Evolutionary conservation across 2,888 invertebrate genomes (phyloP).

Genomic region (Drosophila histrio): DNA sequence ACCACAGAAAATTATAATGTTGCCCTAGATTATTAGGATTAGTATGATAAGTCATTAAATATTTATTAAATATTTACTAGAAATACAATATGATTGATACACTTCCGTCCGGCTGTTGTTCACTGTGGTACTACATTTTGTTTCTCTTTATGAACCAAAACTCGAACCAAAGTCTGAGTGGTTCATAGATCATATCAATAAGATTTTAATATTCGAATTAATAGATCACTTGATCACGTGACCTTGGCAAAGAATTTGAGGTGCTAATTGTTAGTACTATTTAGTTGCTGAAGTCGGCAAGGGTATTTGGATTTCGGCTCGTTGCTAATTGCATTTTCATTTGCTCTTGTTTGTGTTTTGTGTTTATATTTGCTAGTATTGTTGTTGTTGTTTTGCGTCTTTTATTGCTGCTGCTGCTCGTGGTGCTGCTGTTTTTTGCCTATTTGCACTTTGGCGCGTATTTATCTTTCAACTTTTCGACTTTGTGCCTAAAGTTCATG

Average conservation of each 20-base stretch:
- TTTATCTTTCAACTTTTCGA: slow-evolving; percentile 73
- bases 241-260: background rate
- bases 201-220: background rate
- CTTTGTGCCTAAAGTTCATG: slow-evolving; percentile 69
- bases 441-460: slow-evolving; percentile 66
- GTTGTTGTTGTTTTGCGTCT: slow-evolving; percentile 31
- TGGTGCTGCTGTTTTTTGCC: slow-evolving; percentile 43
- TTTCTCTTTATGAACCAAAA: background rate
- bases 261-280: slow-evolving; percentile 29
- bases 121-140: too few relatives aligned
- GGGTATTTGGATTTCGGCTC: slow-evolving; percentile 14
- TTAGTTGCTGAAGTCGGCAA: background rate
- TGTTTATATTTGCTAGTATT: slow-evolving; percentile 39
- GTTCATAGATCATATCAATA: too few relatives aligned
- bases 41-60: slow-evolving; percentile 7
- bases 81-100: background rate
- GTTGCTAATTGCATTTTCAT: slow-evolving; percentile 35
- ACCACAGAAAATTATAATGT: background rate
- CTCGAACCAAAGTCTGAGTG: background rate
- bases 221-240: background rate
- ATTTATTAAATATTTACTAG: background rate
- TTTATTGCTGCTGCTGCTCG: slow-evolving; percentile 20
- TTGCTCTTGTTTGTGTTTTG: slow-evolving; percentile 41
- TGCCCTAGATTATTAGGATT: background rate
- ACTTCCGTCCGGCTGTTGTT: background rate